Percentiles rank a stretch among this genome's conserved stretches.
Conservation (phyloP, 2,113 vertebrate genomes). For the Heterotis niloticus region DNA sequence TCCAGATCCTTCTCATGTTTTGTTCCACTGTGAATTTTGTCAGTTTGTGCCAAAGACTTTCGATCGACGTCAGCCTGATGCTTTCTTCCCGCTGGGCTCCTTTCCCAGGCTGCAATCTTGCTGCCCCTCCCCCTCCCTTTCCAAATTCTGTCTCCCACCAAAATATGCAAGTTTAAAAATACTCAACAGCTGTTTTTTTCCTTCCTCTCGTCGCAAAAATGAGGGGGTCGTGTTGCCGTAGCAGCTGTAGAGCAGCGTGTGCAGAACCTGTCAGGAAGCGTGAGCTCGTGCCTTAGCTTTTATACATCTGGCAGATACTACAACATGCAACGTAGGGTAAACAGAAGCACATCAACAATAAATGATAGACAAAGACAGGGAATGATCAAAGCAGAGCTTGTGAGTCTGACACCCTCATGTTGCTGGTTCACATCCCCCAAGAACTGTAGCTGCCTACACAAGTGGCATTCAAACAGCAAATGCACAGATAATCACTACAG, state of each 20-base stretch:
- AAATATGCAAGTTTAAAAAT: conserved; percentile 70
- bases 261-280: too few species aligned
- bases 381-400: too few species aligned
- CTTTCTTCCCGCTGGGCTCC: conserved; percentile 59
- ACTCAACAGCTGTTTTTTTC: conserved; percentile 52
- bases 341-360: too few species aligned
- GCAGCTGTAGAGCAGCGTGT: background rate
- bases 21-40: background rate
- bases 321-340: too few species aligned
- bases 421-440: too few species aligned
- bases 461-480: too few species aligned
- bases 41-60: background rate
- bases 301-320: too few species aligned
- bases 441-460: too few species aligned
- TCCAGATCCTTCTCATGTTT: background rate
- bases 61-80: conserved; percentile 38
- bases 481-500: too few species aligned
- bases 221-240: conserved; percentile 23
- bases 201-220: conserved; percentile 11
- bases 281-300: too few species aligned
- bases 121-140: conserved; percentile 25
- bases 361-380: too few species aligned
- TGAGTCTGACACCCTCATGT: too few species aligned
- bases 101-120: conserved; percentile 57
- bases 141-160: conserved; percentile 49